Evolutionary conservation across 2,888 invertebrate species (phyloP), one percentile per base, ranked within the genome.

Genomic region (Galerucella nymphaeae): DNA sequence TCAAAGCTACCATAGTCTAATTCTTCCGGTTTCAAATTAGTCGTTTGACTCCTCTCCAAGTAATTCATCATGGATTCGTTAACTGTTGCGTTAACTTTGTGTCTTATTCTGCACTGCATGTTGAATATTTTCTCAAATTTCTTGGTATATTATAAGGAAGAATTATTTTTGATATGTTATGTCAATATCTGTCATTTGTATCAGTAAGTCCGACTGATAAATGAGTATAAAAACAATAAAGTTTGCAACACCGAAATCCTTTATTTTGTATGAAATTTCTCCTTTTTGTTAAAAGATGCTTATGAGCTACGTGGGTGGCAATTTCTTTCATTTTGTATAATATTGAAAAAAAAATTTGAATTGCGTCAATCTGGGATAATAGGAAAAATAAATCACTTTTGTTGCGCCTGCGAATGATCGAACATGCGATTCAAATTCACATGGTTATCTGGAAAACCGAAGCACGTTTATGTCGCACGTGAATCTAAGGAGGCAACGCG

Each of bases 391-490:
- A 53, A 53, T 16, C 16, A 53, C 50, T 16, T 45, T n/a, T n/a
- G 2, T 62, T 45, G 62, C 62, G 62, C 62, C 20, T 66, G 57
- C 66, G 66, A 55, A 2, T 13, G 5, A 55, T 4, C 11, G 14
- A 57, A 50, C 66, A 66, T 55, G 66, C 11, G 66, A 4, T 20
- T 30, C 38, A 57, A 11, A 16, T 41, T 53, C 66, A 66, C 66
- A 57, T 66, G 66, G 11, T 55, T 18, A 55, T 14, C 13, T 1
- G 1, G 38, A 66, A 66, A 65, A 23, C 64, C n/a, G n/a, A 50
- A 66, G 16, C 66, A 66, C 66, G 66, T 66, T 66, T 55, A 38
- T 18, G 18, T n/a, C 41, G 18, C 66, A 66, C 66, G 66, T 66
- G 66, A 10, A 20, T 30, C 30, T 30, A n/a, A 9, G 5, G 48